These are phyloP conservation scores for Rhagophthalmus giganteus DNA, from an alignment of 2,888 invertebrate species.

Conservation along the genomic window DNA sequence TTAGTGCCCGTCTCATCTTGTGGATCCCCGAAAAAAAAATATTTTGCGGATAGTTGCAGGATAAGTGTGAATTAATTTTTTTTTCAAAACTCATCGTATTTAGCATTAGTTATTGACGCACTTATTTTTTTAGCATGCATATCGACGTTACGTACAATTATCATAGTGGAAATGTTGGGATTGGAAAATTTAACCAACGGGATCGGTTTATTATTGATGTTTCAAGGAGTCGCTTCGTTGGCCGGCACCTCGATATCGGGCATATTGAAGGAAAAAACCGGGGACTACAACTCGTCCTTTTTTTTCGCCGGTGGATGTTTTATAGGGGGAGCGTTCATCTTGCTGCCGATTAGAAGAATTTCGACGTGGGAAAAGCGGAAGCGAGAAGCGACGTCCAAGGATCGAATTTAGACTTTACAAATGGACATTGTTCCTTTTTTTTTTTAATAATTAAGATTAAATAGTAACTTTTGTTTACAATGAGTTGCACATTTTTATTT, in stretches of 20 bases:
- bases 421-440: background rate
- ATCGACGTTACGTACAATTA: constrained; percentile 85
- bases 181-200: constrained; percentile 36
- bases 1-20: too few relatives aligned
- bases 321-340: constrained; percentile 25
- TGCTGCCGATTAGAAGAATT: constrained; percentile 29
- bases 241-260: constrained; percentile 69
- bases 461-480: constrained; percentile 3
- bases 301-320: constrained; percentile 70
- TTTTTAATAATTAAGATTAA: constrained; percentile 1
- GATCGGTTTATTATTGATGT: constrained; percentile 35
- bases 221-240: constrained; percentile 35
- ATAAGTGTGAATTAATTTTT: too few relatives aligned
- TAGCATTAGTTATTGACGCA: background rate
- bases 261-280: constrained; percentile 68
- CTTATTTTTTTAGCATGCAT: constrained; percentile 74
- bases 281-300: constrained; percentile 74
- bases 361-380: constrained; percentile 15
- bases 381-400: constrained; percentile 11
- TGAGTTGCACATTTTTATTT: constrained; percentile 6
- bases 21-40: too few relatives aligned
- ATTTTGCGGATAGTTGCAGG: too few relatives aligned
- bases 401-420: too few relatives aligned
- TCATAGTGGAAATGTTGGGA: constrained; percentile 51
- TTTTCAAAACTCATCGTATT: background rate